Percentiles rank a stretch among this genome's conserved stretches.
Evolutionary conservation across 1,140 invertebrate genomes (phyloP).

Genomic region (Cotesia glomerata): DNA sequence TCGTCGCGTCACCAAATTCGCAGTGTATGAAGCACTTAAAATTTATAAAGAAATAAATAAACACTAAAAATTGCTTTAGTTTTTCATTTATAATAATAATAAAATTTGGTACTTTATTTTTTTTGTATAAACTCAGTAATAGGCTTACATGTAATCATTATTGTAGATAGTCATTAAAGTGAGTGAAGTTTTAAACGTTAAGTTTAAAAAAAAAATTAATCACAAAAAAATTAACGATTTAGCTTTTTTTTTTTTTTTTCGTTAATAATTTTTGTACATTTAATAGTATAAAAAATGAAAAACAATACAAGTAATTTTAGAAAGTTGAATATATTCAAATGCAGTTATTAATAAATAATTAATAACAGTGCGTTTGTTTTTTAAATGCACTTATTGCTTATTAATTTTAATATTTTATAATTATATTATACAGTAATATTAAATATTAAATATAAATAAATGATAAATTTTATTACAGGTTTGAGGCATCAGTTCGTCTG

Average conservation of each 20-base stretch:
- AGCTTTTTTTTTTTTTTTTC: slow-evolving; percentile 46
- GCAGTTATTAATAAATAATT: slow-evolving; percentile 38
- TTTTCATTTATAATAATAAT: neutral
- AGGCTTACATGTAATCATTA: slow-evolving; percentile 53
- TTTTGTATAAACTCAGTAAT: slow-evolving; percentile 50
- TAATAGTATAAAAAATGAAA: slow-evolving; percentile 46
- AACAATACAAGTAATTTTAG: slow-evolving; percentile 55
- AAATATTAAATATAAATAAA: slow-evolving; percentile 40
- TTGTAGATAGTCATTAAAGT: slow-evolving; percentile 58
- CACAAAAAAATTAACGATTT: no score
- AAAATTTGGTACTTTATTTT: slow-evolving; percentile 28
- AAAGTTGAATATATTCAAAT: slow-evolving; percentile 34
- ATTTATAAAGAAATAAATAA: slow-evolving; percentile 41
- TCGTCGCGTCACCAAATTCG: neutral
- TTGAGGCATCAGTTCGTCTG: slow-evolving; percentile 58
- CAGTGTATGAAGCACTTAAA: no score
- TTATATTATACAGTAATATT: slow-evolving; percentile 39
- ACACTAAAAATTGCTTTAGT: slow-evolving; percentile 27
- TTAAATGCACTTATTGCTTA: neutral
- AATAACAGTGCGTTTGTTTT: slow-evolving; percentile 32
- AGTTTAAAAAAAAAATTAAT: neutral
- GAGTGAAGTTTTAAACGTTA: slow-evolving; percentile 24
- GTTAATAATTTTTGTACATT: slow-evolving; percentile 60
- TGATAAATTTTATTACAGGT: slow-evolving; percentile 43
- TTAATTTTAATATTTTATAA: slow-evolving; percentile 27